These are phyloP conservation scores for Caloenas nicobarica DNA, from an alignment of 2,113 vertebrate genomes.

Conservation along the genomic window DNA sequence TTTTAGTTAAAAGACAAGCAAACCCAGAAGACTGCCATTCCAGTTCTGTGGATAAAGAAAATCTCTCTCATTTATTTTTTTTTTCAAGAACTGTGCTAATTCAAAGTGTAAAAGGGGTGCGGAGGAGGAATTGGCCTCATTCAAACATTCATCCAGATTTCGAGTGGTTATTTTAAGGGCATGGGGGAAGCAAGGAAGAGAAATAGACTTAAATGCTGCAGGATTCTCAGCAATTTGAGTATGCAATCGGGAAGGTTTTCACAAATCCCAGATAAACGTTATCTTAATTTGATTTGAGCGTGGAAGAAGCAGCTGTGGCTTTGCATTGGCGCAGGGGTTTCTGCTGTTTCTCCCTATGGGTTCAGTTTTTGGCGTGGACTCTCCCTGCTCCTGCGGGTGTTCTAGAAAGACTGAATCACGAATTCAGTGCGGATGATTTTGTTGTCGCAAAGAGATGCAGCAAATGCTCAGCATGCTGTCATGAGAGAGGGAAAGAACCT, in stretches of 20 bases:
- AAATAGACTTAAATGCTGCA: background rate
- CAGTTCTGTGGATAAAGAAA: background rate
- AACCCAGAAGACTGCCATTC: background rate
- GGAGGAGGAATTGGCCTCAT: background rate
- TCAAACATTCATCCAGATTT: background rate
- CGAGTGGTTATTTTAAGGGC: constrained; percentile 34
- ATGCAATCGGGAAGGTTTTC: background rate
- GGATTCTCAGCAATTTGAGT: background rate
- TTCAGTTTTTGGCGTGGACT: background rate
- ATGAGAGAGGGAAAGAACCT: background rate
- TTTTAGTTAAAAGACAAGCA: background rate
- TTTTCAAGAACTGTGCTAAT: background rate
- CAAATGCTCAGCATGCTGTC: background rate
- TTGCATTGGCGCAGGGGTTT: background rate
- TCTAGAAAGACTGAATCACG: background rate
- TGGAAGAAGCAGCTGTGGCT: background rate
- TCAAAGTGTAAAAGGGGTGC: background rate
- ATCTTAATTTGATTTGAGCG: background rate
- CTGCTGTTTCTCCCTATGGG: background rate
- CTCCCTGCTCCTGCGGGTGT: background rate
- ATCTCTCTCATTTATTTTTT: background rate
- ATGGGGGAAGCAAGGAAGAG: background rate
- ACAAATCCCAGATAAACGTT: background rate
- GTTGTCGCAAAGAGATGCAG: background rate
- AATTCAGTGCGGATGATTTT: background rate